Evolutionary conservation across 35 echinoderm and acorn worm species (phyloP).

Genomic region (Chiridota heheva): DNA sequence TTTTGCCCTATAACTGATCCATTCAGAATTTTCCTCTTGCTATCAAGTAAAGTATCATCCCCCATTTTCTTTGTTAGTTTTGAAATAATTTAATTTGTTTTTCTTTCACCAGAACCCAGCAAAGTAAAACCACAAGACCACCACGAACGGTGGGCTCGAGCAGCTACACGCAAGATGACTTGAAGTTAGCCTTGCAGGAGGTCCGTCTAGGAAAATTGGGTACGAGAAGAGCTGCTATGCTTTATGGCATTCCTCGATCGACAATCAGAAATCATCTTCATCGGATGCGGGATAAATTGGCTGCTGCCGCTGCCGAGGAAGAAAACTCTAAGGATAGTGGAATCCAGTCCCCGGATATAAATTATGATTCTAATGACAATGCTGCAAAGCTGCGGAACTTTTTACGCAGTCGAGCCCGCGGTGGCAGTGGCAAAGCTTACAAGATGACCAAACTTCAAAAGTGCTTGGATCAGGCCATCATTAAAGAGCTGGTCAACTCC

Average conservation of each 20-base stretch:
- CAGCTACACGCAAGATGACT: slow-evolving; percentile 91
- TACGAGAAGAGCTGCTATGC: slow-evolving; percentile 86
- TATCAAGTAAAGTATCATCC: too few species aligned
- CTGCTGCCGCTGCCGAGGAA: not conserved
- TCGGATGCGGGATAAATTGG: slow-evolving; percentile 36
- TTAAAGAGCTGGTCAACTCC: slow-evolving; percentile 64
- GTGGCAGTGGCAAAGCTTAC: slow-evolving; percentile 59
- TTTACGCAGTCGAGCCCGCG: slow-evolving; percentile 48
- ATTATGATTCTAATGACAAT: slow-evolving; percentile 52
- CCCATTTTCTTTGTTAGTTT: too few species aligned
- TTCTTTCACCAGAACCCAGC: not conserved
- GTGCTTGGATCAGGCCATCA: slow-evolving; percentile 65
- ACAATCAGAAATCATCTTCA: slow-evolving; percentile 99
- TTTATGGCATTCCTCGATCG: slow-evolving; percentile 96
- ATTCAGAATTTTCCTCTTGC: too few species aligned
- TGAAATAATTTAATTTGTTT: not conserved
- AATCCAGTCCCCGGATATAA: slow-evolving; percentile 53
- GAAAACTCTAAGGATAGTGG: slow-evolving; percentile 7
- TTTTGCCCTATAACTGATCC: too few species aligned
- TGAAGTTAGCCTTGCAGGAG: slow-evolving; percentile 84
- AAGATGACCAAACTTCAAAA: slow-evolving; percentile 61
- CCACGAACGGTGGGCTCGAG: slow-evolving; percentile 64
- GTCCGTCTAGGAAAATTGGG: slow-evolving; percentile 88
- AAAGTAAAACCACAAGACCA: slow-evolving; percentile 35
- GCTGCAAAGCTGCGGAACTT: slow-evolving; percentile 72